phyloP scores from a whole-genome alignment of 2,888 invertebrate genomes.

The Platerodrilus igneus region DNA sequence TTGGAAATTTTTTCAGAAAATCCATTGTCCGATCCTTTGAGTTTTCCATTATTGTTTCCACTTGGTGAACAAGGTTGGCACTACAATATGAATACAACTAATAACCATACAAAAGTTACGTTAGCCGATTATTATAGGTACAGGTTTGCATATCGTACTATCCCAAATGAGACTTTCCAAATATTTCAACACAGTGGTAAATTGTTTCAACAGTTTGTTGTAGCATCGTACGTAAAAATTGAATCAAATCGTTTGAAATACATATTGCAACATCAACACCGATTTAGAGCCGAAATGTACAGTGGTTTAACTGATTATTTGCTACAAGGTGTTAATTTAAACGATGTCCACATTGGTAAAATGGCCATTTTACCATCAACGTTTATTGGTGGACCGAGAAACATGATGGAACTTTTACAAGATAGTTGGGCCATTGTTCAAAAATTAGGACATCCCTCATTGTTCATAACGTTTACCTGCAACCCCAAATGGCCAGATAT shows the following conservation, averaged over 20 bases:
- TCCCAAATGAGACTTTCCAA: too few relatives aligned
- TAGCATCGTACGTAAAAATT: slow-evolving; percentile 10
- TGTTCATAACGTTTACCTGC: slow-evolving; percentile 48
- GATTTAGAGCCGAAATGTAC: slow-evolving; percentile 9
- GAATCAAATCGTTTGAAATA: slow-evolving; percentile 8
- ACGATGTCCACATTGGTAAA: slow-evolving; percentile 30
- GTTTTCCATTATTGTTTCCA: slow-evolving; percentile 15
- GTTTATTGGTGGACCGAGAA: slow-evolving; percentile 30
- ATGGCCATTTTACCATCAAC: slow-evolving; percentile 28
- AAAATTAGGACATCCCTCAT: slow-evolving; percentile 36
- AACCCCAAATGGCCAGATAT: slow-evolving; percentile 46
- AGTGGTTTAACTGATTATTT: slow-evolving; percentile 31
- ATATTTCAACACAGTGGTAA: slow-evolving; percentile 10
- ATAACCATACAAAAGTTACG: neutral
- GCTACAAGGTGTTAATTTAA: slow-evolving; percentile 25
- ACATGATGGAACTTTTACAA: slow-evolving; percentile 41
- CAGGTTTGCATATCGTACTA: slow-evolving; percentile 5
- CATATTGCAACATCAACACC: slow-evolving; percentile 9
- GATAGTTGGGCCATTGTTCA: slow-evolving; percentile 46
- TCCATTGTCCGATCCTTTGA: slow-evolving; percentile 9
- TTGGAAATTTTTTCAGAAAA: slow-evolving; percentile 10
- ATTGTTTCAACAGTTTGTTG: slow-evolving; percentile 17
- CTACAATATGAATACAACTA: neutral
- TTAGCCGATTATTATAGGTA: slow-evolving; percentile 10
- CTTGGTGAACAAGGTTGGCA: slow-evolving; percentile 15